Conservation (phyloP, 1,140 invertebrate genomes). For the Eupristina koningsbergeri region DNA sequence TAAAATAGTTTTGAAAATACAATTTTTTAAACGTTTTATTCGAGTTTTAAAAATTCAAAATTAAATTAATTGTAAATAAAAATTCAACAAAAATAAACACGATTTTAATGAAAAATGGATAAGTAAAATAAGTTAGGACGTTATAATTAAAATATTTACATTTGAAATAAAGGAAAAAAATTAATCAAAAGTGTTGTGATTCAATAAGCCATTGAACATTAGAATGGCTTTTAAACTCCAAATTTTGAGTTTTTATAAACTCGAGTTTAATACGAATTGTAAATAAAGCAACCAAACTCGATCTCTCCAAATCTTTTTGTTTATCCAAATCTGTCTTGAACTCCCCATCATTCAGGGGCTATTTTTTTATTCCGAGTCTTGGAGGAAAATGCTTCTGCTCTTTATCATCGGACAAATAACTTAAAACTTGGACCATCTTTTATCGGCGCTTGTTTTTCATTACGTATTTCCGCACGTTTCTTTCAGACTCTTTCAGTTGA, state of each 20-base stretch:
- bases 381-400: slow-evolving; percentile 37
- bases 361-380: slow-evolving; percentile 39
- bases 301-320: slow-evolving; percentile 3
- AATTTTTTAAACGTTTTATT: too few species aligned
- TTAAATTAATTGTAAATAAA: too few species aligned
- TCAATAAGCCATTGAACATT: too few species aligned
- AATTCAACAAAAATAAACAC: too few species aligned
- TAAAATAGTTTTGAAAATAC: too few species aligned
- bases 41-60: too few species aligned
- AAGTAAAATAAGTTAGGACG: too few species aligned
- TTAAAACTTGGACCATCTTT: slow-evolving; percentile 55
- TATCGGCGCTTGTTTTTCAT: slow-evolving; percentile 55
- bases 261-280: neutral
- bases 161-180: too few species aligned
- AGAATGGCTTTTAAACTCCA: too few species aligned
- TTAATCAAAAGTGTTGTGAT: too few species aligned
- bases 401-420: slow-evolving; percentile 48
- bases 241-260: neutral
- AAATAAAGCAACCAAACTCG: neutral
- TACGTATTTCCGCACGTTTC: slow-evolving; percentile 47
- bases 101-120: too few species aligned
- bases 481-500: slow-evolving; percentile 35
- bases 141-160: too few species aligned
- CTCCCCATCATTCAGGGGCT: neutral
- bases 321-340: slow-evolving; percentile 30